Evolutionary conservation across 2,113 vertebrate species (phyloP).

Genomic region (Vireo altiloquus): DNA sequence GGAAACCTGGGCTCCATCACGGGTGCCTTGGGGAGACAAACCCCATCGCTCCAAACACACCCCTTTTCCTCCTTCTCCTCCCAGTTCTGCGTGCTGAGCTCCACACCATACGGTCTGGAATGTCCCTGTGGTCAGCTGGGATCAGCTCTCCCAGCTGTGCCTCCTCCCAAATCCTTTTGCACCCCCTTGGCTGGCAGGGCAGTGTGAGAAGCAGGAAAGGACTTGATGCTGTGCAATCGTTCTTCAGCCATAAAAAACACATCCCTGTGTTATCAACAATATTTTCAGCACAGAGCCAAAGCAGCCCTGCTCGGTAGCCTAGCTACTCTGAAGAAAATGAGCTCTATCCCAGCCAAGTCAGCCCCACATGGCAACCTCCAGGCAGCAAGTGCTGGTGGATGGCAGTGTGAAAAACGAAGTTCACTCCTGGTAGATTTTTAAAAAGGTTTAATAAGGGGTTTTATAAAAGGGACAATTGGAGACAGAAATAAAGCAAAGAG

Average conservation of each 20-base stretch:
- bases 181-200: fast-evolving
- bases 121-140: neutral
- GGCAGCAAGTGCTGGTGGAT: neutral
- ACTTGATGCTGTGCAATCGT: neutral
- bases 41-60: neutral
- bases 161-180: neutral
- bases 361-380: too few relatives aligned
- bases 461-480: too few relatives aligned
- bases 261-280: too few relatives aligned
- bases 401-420: too few relatives aligned
- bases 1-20: neutral
- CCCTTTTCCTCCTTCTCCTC: neutral
- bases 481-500: too few relatives aligned
- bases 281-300: neutral
- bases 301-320: neutral
- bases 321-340: neutral
- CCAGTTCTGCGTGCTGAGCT: neutral
- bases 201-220: neutral
- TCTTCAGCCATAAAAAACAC: neutral
- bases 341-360: neutral
- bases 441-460: too few relatives aligned
- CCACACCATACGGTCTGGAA: neutral
- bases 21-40: neutral
- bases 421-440: too few relatives aligned
- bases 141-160: neutral